A percentile compares a stretch with the other conserved stretches of the same genome.
Evolutionary conservation across 2,888 invertebrate species (phyloP).

Genomic region (Lepidocyrtoides sp.): DNA sequence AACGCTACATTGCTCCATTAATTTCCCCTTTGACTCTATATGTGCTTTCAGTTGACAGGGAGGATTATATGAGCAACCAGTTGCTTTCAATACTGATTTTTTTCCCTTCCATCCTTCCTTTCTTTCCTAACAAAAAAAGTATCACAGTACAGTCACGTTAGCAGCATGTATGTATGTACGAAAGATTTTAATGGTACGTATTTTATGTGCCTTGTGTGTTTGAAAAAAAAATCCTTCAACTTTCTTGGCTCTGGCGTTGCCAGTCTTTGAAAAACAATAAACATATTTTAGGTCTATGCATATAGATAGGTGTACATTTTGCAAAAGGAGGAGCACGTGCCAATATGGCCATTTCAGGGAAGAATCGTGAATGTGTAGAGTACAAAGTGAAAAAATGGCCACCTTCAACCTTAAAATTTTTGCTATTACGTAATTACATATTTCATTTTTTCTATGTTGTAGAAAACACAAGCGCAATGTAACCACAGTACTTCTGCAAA

Average conservation of each 20-base stretch:
- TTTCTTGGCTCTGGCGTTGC: conserved; percentile 7
- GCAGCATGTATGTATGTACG: no score
- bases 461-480: not conserved
- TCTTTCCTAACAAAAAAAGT: not conserved
- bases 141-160: not conserved
- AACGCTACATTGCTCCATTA: not conserved
- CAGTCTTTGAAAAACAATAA: not conserved
- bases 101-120: not conserved
- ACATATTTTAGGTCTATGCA: not conserved
- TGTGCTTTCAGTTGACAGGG: not conserved
- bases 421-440: not conserved
- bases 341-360: conserved; percentile 40
- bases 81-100: conserved; percentile 19
- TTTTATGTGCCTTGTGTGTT: not conserved
- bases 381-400: not conserved
- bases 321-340: conserved; percentile 47
- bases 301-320: conserved; percentile 1
- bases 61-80: conserved; percentile 15
- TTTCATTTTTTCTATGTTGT: not conserved
- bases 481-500: no score
- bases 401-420: not conserved
- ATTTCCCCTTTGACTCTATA: not conserved
- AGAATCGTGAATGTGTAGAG: not conserved
- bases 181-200: not conserved
- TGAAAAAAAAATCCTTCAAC: not conserved